Conservation (phyloP, 1,140 invertebrate genomes). For the Diabrotica undecimpunctata region DNA sequence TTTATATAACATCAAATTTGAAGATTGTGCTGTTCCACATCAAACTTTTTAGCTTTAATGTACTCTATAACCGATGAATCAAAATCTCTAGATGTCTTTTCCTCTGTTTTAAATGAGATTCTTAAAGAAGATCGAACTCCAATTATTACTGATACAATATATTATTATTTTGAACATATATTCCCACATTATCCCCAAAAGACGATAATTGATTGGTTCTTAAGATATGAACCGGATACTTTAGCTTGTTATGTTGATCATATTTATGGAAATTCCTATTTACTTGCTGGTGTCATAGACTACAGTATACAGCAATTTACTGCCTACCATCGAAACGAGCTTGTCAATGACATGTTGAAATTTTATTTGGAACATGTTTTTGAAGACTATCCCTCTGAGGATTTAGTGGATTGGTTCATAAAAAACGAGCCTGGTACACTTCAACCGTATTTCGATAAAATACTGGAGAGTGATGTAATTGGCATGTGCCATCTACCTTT, state of each 20-base stretch:
- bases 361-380: constrained; percentile 11
- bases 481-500: background rate
- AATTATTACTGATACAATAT: too few species aligned
- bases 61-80: too few species aligned
- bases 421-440: constrained; percentile 12
- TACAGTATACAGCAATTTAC: too few species aligned
- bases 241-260: too few species aligned
- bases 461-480: constrained; percentile 1
- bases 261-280: too few species aligned
- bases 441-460: constrained; percentile 7
- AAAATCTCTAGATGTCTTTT: background rate
- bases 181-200: too few species aligned
- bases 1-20: constrained; percentile 9
- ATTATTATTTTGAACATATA: too few species aligned
- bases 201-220: too few species aligned
- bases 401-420: constrained; percentile 16
- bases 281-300: too few species aligned
- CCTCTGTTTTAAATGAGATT: background rate
- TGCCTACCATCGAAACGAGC: background rate
- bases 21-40: background rate
- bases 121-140: background rate
- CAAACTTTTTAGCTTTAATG: too few species aligned
- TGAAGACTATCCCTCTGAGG: background rate
- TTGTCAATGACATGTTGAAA: constrained; percentile 6
- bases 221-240: too few species aligned